These are phyloP conservation scores for Sebastes schlegelii DNA, from an alignment of 2,113 vertebrate genomes.

Conservation along the genomic window DNA sequence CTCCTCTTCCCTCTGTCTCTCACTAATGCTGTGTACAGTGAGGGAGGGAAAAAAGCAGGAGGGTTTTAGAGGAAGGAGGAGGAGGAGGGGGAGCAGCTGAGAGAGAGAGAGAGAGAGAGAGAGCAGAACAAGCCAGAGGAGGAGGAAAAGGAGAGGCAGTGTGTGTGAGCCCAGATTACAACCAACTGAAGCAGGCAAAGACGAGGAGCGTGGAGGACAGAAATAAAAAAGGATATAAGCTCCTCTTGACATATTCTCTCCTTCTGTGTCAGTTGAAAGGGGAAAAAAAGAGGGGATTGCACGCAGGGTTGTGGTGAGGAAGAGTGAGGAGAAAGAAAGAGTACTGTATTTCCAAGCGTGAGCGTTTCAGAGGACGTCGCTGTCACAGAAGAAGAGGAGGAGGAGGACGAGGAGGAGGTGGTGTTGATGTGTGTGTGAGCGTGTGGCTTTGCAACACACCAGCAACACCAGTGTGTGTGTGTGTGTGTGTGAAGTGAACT, in stretches of 20 bases:
- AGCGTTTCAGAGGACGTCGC: constrained; percentile 33
- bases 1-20: constrained; percentile 45
- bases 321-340: constrained; percentile 3
- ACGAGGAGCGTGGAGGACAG: constrained; percentile 19
- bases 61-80: constrained; percentile 39
- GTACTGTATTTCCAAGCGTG: constrained; percentile 7
- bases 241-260: constrained; percentile 9
- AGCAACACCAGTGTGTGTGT: neutral
- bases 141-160: constrained; percentile 59
- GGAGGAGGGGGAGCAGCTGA: constrained; percentile 38
- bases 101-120: constrained; percentile 34
- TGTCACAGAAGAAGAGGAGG: constrained; percentile 45
- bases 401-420: constrained; percentile 28
- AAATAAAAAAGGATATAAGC: constrained; percentile 9
- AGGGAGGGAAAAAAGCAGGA: constrained; percentile 60
- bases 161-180: constrained; percentile 74
- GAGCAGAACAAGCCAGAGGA: constrained; percentile 22
- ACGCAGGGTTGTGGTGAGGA: neutral
- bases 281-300: constrained; percentile 7
- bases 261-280: constrained; percentile 11
- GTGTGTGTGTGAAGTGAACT: constrained; percentile 37
- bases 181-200: constrained; percentile 28
- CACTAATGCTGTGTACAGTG: constrained; percentile 70
- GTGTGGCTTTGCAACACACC: constrained; percentile 20
- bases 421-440: constrained; percentile 38